Conservation (phyloP, 2,888 invertebrate species). For the Ecliptopera silaceata region DNA sequence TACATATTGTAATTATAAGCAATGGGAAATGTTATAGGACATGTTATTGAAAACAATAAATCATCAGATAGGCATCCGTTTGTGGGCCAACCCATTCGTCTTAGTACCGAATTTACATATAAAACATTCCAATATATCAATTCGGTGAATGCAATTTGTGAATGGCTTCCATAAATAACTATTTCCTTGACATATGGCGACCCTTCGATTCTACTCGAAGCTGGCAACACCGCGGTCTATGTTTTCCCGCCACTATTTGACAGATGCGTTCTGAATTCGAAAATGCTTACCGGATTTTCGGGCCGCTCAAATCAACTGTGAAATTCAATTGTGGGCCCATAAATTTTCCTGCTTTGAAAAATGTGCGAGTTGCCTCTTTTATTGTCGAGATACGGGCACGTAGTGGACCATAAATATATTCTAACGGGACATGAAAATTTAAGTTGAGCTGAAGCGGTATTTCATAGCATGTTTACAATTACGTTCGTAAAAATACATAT, state of each 20-base stretch:
- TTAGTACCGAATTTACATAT: slow-evolving; percentile 77
- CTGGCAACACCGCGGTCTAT: slow-evolving; percentile 60
- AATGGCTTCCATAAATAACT: slow-evolving; percentile 80
- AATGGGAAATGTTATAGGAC: slow-evolving; percentile 9
- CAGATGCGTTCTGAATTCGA: slow-evolving; percentile 73
- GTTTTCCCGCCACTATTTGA: slow-evolving; percentile 77
- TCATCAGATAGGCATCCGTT: slow-evolving; percentile 66
- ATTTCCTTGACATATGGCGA: slow-evolving; percentile 80
- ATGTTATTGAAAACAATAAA: slow-evolving; percentile 49
- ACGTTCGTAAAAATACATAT: too few species aligned
- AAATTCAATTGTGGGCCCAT: slow-evolving; percentile 79
- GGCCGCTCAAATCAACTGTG: slow-evolving; percentile 77
- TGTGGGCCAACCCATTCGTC: slow-evolving; percentile 75
- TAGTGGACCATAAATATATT: slow-evolving; percentile 36
- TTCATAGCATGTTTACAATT: neutral
- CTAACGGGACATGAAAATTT: slow-evolving; percentile 25
- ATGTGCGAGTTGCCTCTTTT: slow-evolving; percentile 54
- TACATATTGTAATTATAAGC: slow-evolving; percentile 1
- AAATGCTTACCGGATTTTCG: slow-evolving; percentile 69
- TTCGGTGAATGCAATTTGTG: slow-evolving; percentile 81
- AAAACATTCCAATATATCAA: slow-evolving; percentile 82
- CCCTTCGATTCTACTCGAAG: slow-evolving; percentile 56
- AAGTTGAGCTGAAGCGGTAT: slow-evolving; percentile 10
- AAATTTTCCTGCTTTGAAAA: slow-evolving; percentile 71
- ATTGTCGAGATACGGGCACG: slow-evolving; percentile 42